A percentile compares a stretch with the other conserved stretches of the same genome.
Evolutionary conservation across 2,888 invertebrate genomes (phyloP).

Genomic region (Idaea straminata): DNA sequence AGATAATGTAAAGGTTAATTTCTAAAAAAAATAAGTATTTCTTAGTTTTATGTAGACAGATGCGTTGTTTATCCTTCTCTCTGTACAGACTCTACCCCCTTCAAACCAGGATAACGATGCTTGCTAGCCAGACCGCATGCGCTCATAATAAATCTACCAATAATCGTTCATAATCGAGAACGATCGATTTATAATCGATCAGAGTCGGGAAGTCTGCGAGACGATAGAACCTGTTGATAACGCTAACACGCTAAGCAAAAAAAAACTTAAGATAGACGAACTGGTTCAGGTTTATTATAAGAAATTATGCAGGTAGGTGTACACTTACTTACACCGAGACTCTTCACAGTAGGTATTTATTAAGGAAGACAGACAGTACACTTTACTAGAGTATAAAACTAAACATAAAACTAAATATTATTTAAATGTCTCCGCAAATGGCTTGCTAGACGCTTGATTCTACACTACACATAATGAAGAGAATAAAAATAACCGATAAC

Average conservation of each 20-base stretch:
- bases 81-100: conserved; percentile 10
- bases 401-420: no score
- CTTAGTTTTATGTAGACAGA: no score
- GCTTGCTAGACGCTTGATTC: no score
- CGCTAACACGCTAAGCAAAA: conserved; percentile 4
- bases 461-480: no score
- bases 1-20: no score
- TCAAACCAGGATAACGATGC: conserved; percentile 22
- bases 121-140: conserved; percentile 34
- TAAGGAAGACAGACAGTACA: no score
- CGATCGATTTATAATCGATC: conserved; percentile 57
- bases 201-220: conserved; percentile 36
- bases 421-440: no score
- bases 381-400: no score
- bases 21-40: no score
- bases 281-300: background rate
- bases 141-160: conserved; percentile 46
- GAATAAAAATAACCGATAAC: no score
- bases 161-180: conserved; percentile 60
- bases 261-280: background rate
- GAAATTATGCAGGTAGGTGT: background rate
- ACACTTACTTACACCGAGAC: no score
- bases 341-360: no score
- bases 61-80: background rate
- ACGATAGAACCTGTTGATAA: conserved; percentile 21